Percentiles rank a stretch among this genome's conserved stretches.
These are phyloP conservation scores for Scophthalmus maximus DNA, from an alignment of 2,113 vertebrate species.

Conservation along the genomic window DNA sequence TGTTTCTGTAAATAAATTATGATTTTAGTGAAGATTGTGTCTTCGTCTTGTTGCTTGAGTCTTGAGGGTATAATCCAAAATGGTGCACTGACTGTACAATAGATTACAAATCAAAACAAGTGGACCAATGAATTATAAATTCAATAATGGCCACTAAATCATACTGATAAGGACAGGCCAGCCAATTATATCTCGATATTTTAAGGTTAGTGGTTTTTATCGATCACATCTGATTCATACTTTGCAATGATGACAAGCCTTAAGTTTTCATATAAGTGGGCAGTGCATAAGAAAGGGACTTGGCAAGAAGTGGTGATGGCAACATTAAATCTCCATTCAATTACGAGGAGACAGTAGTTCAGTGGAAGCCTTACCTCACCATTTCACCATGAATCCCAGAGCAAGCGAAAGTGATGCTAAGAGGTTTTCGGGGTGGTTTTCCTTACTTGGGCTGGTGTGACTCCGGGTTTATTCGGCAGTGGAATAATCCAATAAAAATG, in stretches of 20 bases:
- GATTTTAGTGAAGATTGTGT: conserved; percentile 64
- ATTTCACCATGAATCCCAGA: conserved; percentile 16
- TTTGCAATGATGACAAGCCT: background rate
- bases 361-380: conserved; percentile 1
- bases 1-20: conserved; percentile 80
- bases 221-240: background rate
- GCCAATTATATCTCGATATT: background rate
- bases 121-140: background rate
- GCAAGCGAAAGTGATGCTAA: conserved; percentile 13
- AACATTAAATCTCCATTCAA: background rate
- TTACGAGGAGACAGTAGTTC: conserved; percentile 5
- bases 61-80: background rate
- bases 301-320: background rate
- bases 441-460: conserved; percentile 2
- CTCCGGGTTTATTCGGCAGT: conserved; percentile 22
- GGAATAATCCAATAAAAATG: conserved; percentile 35
- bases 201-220: background rate
- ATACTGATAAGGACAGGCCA: background rate
- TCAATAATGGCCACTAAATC: conserved; percentile 9
- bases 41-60: background rate
- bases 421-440: conserved; percentile 22
- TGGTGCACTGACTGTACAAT: background rate
- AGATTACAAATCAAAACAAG: conserved; percentile 16
- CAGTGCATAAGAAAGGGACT: background rate
- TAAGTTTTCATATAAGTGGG: background rate